Evolutionary conservation across 2,888 invertebrate species (phyloP), one percentile per base, ranked within the genome.

Genomic region (Lobophora halterata): DNA sequence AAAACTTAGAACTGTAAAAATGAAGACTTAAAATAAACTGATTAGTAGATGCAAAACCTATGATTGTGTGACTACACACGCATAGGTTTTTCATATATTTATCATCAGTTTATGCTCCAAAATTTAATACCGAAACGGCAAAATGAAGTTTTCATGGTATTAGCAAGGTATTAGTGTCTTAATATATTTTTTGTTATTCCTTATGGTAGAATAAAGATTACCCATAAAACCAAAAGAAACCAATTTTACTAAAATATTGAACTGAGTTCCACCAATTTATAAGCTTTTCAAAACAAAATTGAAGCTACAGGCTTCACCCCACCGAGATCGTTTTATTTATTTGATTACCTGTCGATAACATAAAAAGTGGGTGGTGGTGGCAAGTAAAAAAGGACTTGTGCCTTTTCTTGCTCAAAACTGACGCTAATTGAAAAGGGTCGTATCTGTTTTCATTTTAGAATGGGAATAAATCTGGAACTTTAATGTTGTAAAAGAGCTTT

Each of bases 391-490:
- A 41, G 10, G 42, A 38, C 55, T 58, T 55, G n/a, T n/a, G 52
- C 59, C 53, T 58, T 36, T 55, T 61, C 49, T 55, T 57, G 60
- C 65, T 68, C 56, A 52, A 46, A 55, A 55, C 60, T 49, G 57
- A 61, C 58, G 69, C 63, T 77, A 79, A 79, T 77, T 76, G 73
- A 73, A 68, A 66, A 63, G 45, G 61, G 61, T 41, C 25, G 27
- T 10, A 23, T 16, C 20, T 28, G 39, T 39, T 50, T 48, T 45
- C 53, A 40, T 45, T 43, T 40, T 48, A 31, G 52, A 54, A 46
- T 44, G 42, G 58, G 47, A 43, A 57, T 52, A 54, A 59, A 64
- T 58, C 56, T 16, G 18, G 16, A 32, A 23, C 6, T 37, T 8
- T 9, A 9, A 8, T 12, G 6, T n/a, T 28, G 13, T 21, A 13